phyloP scores from a whole-genome alignment of 2,113 vertebrate species.

The Kryptolebias marmoratus region DNA sequence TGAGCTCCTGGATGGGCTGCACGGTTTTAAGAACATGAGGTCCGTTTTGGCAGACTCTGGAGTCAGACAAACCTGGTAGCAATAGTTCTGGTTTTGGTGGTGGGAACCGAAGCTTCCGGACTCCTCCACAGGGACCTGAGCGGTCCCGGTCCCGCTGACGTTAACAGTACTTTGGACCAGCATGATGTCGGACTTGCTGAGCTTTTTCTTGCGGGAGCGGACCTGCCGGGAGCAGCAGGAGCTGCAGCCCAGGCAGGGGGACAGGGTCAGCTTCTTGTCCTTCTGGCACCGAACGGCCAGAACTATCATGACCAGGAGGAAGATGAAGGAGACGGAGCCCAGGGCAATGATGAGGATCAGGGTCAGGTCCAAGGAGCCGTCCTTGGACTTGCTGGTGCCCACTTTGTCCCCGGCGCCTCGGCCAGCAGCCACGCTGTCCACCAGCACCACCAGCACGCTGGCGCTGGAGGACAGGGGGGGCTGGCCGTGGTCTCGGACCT shows the following conservation, averaged over 20 bases:
- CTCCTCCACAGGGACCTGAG: conserved; percentile 89
- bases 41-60: conserved; percentile 98
- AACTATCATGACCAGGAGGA: conserved; percentile 96
- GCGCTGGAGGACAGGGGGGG: conserved; percentile 94
- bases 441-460: conserved; percentile 87
- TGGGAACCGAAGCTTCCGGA: conserved; percentile 91
- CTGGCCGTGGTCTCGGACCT: conserved; percentile 95
- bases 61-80: conserved; percentile 98
- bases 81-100: conserved; percentile 97
- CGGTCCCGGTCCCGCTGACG: conserved; percentile 80
- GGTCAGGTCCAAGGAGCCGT: conserved; percentile 89
- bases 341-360: conserved; percentile 97
- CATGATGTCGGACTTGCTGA: conserved; percentile 99
- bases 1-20: conserved; percentile 91
- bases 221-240: conserved; percentile 91
- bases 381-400: conserved; percentile 76
- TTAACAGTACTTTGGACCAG: conserved; percentile 89
- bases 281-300: conserved; percentile 95
- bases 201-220: conserved; percentile 94
- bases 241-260: conserved; percentile 89
- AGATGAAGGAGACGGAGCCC: conserved; percentile 94
- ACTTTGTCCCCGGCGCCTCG: conserved; percentile 58
- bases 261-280: conserved; percentile 95
- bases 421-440: conserved; percentile 87
- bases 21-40: conserved; percentile 97